phyloP scores from a whole-genome alignment of 2,797 vertebrate species.

The Onychomys leucogaster region DNA sequence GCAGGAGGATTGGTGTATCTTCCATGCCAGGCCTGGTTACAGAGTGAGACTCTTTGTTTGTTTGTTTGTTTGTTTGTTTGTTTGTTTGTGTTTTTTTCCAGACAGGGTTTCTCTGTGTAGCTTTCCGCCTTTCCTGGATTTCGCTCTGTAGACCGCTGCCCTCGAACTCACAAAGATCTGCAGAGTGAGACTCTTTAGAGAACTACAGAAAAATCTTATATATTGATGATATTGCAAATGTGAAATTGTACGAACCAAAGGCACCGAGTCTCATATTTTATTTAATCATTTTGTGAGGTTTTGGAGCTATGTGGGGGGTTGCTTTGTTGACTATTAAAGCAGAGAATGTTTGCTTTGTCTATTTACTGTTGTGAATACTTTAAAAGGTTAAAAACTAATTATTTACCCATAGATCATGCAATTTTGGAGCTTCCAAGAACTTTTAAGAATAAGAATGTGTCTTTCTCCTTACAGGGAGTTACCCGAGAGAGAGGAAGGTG shows the following conservation, averaged over 20 bases:
- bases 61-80: too few relatives aligned
- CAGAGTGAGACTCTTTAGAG: not conserved
- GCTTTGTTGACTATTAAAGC: not conserved
- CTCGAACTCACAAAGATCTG: too few relatives aligned
- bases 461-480: slow-evolving; percentile 85
- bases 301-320: not conserved
- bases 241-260: slow-evolving; percentile 20
- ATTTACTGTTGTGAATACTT: slow-evolving; percentile 19
- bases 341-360: not conserved
- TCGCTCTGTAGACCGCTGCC: too few relatives aligned
- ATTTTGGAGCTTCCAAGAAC: slow-evolving; percentile 12
- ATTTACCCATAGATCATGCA: not conserved
- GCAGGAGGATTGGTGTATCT: too few relatives aligned
- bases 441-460: not conserved
- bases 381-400: slow-evolving; percentile 39
- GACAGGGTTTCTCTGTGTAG: too few relatives aligned
- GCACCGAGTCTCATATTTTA: slow-evolving; percentile 13
- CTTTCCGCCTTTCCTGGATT: too few relatives aligned
- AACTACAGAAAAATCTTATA: not conserved
- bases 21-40: not conserved
- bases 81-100: too few relatives aligned
- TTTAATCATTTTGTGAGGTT: not conserved
- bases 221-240: not conserved
- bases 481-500: slow-evolving; percentile 96
- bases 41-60: not conserved